Evolutionary conservation across 2,888 invertebrate species (phyloP).

Genomic region (Sericinus montela): DNA sequence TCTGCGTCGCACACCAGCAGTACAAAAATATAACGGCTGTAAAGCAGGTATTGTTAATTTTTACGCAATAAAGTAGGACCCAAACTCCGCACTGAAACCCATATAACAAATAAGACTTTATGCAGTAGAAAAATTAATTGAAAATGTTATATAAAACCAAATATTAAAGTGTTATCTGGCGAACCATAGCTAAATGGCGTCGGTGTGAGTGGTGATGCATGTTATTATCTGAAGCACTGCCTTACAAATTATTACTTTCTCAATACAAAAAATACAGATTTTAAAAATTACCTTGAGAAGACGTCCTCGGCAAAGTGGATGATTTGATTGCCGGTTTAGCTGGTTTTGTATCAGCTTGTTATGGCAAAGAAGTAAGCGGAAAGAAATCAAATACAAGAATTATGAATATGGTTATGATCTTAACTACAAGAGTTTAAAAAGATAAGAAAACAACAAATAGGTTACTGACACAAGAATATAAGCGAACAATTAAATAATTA

Average conservation of each 20-base stretch:
- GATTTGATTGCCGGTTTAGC: conserved; percentile 98
- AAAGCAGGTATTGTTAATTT: neutral
- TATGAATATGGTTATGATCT: conserved; percentile 48
- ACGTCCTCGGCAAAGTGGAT: conserved; percentile 95
- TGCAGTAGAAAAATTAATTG: no score
- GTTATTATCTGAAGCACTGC: conserved; percentile 12
- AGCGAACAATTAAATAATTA: neutral
- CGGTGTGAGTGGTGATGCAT: neutral
- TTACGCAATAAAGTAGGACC: neutral
- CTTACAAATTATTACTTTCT: neutral
- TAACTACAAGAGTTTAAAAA: conserved; percentile 53
- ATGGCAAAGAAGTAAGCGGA: conserved; percentile 79
- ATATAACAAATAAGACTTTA: no score
- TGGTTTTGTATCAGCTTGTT: conserved; percentile 94
- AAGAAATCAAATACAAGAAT: conserved; percentile 76
- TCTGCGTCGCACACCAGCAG: conserved; percentile 1
- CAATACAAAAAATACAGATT: conserved; percentile 39
- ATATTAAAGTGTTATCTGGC: no score
- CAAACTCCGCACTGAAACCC: neutral
- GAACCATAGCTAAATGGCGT: neutral
- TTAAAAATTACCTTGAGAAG: conserved; percentile 91
- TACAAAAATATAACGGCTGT: neutral
- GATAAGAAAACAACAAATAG: neutral
- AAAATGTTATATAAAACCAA: no score
- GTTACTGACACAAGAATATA: neutral